Evolutionary conservation across 2,113 vertebrate genomes (phyloP).

Genomic region (Marmota monax): DNA sequence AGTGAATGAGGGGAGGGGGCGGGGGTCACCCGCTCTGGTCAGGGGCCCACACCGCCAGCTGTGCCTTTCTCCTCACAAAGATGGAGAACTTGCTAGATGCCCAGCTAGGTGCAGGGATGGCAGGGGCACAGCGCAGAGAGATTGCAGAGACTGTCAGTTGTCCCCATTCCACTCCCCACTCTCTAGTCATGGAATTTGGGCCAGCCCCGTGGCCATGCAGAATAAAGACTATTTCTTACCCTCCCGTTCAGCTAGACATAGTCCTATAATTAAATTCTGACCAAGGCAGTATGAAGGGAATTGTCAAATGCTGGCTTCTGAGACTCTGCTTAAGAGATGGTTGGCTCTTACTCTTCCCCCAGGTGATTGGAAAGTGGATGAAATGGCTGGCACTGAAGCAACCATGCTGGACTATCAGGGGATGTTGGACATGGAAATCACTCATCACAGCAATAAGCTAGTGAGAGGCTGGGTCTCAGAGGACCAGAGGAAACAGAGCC

Average conservation of each 20-base stretch:
- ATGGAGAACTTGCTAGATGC: neutral
- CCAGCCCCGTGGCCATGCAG: neutral
- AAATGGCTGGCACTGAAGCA: slow-evolving; percentile 24
- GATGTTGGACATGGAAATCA: neutral
- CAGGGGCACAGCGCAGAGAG: neutral
- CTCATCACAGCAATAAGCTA: neutral
- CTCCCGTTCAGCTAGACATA: neutral
- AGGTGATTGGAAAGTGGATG: neutral
- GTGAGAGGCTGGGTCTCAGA: neutral
- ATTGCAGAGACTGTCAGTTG: neutral
- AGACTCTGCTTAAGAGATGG: neutral
- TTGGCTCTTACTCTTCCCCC: neutral
- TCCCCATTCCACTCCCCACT: neutral
- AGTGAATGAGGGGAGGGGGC: too few species aligned
- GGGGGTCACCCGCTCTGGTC: too few species aligned
- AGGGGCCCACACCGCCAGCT: too few species aligned
- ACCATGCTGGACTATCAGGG: neutral
- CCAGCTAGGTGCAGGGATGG: neutral
- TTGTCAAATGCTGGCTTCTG: neutral
- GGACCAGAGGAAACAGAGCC: neutral
- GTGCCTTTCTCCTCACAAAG: too few species aligned
- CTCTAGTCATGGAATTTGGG: neutral
- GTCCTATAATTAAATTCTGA: neutral
- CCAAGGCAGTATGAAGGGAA: neutral
- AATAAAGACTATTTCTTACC: neutral